phyloP scores from a whole-genome alignment of 2,888 invertebrate genomes.

The Drosophila pegasa region DNA sequence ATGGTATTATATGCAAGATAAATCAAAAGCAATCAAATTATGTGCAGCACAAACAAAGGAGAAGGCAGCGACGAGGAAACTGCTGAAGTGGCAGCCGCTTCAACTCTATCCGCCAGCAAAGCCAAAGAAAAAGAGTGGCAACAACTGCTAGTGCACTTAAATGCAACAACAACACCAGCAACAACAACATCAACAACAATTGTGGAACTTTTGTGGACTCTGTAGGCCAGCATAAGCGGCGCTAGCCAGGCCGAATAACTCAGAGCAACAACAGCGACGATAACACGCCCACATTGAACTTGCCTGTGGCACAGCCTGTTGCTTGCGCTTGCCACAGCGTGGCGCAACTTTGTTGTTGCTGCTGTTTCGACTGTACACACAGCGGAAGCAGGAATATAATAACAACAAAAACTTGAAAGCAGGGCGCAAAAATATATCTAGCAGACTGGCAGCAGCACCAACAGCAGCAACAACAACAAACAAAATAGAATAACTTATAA shows the following conservation, averaged over 20 bases:
- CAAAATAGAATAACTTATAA: slow-evolving; percentile 43
- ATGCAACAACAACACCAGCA: slow-evolving; percentile 32
- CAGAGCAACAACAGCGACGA: slow-evolving; percentile 27
- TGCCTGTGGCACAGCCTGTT: slow-evolving; percentile 71
- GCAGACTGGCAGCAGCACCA: slow-evolving; percentile 24
- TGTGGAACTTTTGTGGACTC: slow-evolving; percentile 52
- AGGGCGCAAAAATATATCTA: slow-evolving; percentile 70
- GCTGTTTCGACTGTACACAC: slow-evolving; percentile 51
- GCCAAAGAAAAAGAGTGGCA: slow-evolving; percentile 43
- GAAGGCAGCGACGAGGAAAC: slow-evolving; percentile 37
- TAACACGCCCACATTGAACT: slow-evolving; percentile 55
- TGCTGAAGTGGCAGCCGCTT: slow-evolving; percentile 55
- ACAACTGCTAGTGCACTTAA: slow-evolving; percentile 59
- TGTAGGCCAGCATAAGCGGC: slow-evolving; percentile 33
- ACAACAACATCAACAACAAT: slow-evolving; percentile 49
- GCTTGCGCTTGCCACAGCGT: slow-evolving; percentile 66
- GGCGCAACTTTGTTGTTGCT: slow-evolving; percentile 62
- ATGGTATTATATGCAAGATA: slow-evolving; percentile 53
- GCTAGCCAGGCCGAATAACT: slow-evolving; percentile 50
- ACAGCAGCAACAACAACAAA: slow-evolving; percentile 50
- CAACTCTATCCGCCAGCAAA: slow-evolving; percentile 31
- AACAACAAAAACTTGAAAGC: slow-evolving; percentile 62
- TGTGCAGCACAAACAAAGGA: slow-evolving; percentile 64
- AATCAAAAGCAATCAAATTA: slow-evolving; percentile 82
- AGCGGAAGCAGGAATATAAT: slow-evolving; percentile 73